These are phyloP conservation scores for Hedychridium roseum DNA, from an alignment of 2,888 invertebrate species.

Conservation along the genomic window DNA sequence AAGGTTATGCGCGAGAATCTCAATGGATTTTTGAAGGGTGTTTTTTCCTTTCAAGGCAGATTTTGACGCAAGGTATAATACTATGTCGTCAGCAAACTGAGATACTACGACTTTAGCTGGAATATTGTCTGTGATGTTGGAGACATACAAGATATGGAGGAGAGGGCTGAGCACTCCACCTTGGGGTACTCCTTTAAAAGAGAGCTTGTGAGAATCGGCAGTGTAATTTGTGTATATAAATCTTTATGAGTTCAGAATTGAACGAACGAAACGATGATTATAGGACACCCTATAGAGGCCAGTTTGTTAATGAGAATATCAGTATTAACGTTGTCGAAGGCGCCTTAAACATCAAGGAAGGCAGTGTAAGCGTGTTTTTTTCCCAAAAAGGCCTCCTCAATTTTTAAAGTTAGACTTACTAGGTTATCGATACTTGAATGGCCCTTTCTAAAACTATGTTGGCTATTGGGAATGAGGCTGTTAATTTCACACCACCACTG, in stretches of 20 bases:
- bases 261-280: slow-evolving; percentile 10
- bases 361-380: slow-evolving; percentile 14
- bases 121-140: slow-evolving; percentile 6
- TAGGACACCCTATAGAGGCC: slow-evolving; percentile 6
- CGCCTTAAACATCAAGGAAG: slow-evolving; percentile 25
- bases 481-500: slow-evolving; percentile 23
- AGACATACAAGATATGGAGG: slow-evolving; percentile 17
- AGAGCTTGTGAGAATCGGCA: too few species aligned
- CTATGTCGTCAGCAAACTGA: slow-evolving; percentile 26
- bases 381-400: slow-evolving; percentile 10
- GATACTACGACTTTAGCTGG: background rate
- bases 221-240: too few species aligned
- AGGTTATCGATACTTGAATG: slow-evolving; percentile 24
- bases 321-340: slow-evolving; percentile 26
- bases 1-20: background rate
- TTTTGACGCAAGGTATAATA: slow-evolving; percentile 1
- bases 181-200: slow-evolving; percentile 23
- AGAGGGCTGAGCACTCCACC: slow-evolving; percentile 25
- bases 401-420: slow-evolving; percentile 10
- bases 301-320: slow-evolving; percentile 18
- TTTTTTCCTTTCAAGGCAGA: background rate
- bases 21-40: background rate
- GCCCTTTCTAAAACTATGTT: slow-evolving; percentile 24
- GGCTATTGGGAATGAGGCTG: slow-evolving; percentile 12
- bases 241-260: slow-evolving; percentile 11